phyloP scores from a whole-genome alignment of 2,888 invertebrate species.

The Scelioninae gen. 1 region DNA sequence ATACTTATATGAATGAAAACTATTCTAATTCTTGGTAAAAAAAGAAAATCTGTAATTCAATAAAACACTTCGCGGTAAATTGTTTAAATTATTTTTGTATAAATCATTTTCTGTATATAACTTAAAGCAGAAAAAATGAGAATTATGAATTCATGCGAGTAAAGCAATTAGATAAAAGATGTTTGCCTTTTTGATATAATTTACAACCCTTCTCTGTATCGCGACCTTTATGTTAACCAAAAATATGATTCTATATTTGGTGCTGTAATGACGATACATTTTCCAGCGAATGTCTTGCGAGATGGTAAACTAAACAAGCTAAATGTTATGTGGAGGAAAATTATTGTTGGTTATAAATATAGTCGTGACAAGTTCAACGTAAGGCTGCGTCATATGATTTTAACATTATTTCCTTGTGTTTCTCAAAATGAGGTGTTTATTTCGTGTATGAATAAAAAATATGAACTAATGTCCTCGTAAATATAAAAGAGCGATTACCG shows the following conservation, averaged over 20 bases:
- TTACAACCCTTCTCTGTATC: constrained; percentile 3
- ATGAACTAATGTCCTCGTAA: too few species aligned
- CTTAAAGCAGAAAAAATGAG: not conserved
- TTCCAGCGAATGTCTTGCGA: constrained; percentile 2
- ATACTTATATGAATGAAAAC: not conserved
- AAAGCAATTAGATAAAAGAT: constrained; percentile 4
- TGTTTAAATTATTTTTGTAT: not conserved
- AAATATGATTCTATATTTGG: constrained; percentile 15
- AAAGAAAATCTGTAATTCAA: not conserved
- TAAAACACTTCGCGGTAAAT: not conserved
- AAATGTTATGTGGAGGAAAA: constrained; percentile 12
- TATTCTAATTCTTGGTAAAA: not conserved
- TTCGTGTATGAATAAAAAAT: not conserved
- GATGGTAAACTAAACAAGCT: constrained; percentile 27
- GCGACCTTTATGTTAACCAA: constrained; percentile 1
- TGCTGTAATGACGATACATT: constrained; percentile 10
- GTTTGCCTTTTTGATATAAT: constrained; percentile 29
- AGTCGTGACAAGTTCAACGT: constrained; percentile 11
- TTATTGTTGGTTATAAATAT: constrained; percentile 15
- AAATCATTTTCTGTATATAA: not conserved
- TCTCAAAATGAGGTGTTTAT: constrained; percentile 1
- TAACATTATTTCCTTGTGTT: constrained; percentile 11
- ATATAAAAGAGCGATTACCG: too few species aligned
- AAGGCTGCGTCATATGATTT: not conserved
- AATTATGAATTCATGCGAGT: too few species aligned